phyloP scores from a whole-genome alignment of 2,113 vertebrate species.

The Neotragus moschatus region DNA sequence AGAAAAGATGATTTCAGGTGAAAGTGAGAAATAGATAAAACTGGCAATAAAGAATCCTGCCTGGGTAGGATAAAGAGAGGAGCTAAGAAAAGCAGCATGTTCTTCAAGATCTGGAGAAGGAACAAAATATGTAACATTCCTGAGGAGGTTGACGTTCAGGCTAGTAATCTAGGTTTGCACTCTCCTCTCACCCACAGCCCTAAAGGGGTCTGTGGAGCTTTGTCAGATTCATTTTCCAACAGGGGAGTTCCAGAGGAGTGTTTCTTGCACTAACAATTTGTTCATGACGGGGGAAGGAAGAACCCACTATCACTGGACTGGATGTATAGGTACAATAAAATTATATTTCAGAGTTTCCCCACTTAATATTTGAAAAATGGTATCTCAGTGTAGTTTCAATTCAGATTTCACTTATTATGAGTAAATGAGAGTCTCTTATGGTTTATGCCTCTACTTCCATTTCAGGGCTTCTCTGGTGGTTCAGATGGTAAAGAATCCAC shows the following conservation, averaged over 20 bases:
- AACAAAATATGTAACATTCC: neutral
- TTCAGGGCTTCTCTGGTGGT: neutral
- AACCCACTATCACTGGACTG: neutral
- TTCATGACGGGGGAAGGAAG: neutral
- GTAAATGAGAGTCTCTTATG: neutral
- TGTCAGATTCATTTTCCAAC: neutral
- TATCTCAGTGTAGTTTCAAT: neutral
- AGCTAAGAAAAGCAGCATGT: neutral
- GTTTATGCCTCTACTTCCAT: neutral
- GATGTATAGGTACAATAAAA: neutral
- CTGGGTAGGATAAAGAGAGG: neutral
- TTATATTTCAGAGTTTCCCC: neutral
- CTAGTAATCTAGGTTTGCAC: neutral
- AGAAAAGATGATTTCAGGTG: neutral
- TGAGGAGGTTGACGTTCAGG: neutral
- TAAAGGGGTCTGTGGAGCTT: neutral
- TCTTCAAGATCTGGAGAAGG: neutral
- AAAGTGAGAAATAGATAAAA: neutral
- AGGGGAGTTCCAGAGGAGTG: neutral
- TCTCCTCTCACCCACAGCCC: neutral
- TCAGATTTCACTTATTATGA: neutral
- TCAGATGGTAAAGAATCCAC: neutral
- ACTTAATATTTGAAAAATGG: neutral
- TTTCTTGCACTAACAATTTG: constrained; percentile 15
- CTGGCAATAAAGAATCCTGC: neutral